These are phyloP conservation scores for Catharus fuscescens DNA, from an alignment of 2,113 vertebrate genomes.

Conservation along the genomic window DNA sequence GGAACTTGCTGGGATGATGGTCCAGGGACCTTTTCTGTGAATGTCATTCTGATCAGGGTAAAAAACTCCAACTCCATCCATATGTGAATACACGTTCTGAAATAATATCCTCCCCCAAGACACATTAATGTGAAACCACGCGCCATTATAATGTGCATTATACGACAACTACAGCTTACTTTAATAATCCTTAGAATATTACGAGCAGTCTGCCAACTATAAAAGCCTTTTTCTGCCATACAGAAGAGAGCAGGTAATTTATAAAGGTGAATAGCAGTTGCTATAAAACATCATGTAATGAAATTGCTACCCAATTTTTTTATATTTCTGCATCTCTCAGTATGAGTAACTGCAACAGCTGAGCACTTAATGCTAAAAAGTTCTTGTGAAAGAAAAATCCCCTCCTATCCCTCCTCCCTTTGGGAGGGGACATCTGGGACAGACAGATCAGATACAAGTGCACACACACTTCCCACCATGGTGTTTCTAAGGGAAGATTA, in stretches of 20 bases:
- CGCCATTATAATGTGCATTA: neutral
- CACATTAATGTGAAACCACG: neutral
- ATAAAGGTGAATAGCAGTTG: neutral
- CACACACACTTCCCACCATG: neutral
- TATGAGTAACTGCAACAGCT: neutral
- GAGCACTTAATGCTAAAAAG: neutral
- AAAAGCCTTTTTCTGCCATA: neutral
- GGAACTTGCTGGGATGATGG: neutral
- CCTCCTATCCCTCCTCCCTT: neutral
- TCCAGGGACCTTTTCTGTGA: neutral
- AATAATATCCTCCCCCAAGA: slow-evolving; percentile 42
- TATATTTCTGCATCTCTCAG: neutral
- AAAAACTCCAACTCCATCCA: neutral
- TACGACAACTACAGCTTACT: neutral
- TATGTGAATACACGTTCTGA: neutral
- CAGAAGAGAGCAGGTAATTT: slow-evolving; percentile 21
- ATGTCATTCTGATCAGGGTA: neutral
- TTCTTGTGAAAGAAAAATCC: neutral
- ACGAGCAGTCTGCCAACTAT: slow-evolving; percentile 28
- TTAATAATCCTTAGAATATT: slow-evolving; percentile 27
- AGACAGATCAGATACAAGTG: neutral
- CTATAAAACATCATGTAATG: slow-evolving; percentile 3
- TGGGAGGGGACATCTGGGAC: neutral
- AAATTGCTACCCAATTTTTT: neutral
- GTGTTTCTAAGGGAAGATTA: neutral